Evolutionary conservation across 1,140 invertebrate genomes (phyloP).

Genomic region (Tetragonula clypearis): DNA sequence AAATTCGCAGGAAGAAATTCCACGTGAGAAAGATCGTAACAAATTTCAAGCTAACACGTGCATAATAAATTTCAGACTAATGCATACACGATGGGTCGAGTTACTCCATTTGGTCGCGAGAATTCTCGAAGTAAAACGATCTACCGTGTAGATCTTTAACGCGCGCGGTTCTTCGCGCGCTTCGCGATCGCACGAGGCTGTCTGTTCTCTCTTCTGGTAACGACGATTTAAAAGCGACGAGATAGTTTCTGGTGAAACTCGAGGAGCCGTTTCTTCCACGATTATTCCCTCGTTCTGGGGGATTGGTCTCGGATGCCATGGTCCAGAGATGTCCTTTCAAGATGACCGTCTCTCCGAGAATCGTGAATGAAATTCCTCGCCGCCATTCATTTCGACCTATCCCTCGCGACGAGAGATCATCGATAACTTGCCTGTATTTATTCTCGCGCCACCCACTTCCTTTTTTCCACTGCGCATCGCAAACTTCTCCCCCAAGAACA

Average conservation of each 20-base stretch:
- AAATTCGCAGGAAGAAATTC: too few relatives aligned
- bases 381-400: conserved; percentile 53
- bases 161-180: not conserved
- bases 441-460: conserved; percentile 72
- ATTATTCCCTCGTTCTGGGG: conserved; percentile 70
- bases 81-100: not conserved
- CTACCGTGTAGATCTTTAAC: not conserved
- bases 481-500: conserved; percentile 1
- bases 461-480: conserved; percentile 46
- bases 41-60: too few relatives aligned
- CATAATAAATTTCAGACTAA: too few relatives aligned
- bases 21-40: too few relatives aligned
- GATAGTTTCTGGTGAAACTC: conserved; percentile 43
- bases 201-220: not conserved
- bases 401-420: conserved; percentile 65
- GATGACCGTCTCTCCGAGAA: conserved; percentile 57
- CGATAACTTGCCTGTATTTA: conserved; percentile 75
- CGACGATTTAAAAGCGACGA: not conserved
- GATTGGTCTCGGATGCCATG: conserved; percentile 30
- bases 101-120: not conserved
- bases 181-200: not conserved
- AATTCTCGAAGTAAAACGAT: not conserved
- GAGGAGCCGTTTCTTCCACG: conserved; percentile 58
- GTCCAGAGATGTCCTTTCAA: conserved; percentile 69
- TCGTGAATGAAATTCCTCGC: conserved; percentile 75